Base-by-base conservation (phyloP, 2,113 vertebrate species). In the Ancistrus triradiatus region DNA sequence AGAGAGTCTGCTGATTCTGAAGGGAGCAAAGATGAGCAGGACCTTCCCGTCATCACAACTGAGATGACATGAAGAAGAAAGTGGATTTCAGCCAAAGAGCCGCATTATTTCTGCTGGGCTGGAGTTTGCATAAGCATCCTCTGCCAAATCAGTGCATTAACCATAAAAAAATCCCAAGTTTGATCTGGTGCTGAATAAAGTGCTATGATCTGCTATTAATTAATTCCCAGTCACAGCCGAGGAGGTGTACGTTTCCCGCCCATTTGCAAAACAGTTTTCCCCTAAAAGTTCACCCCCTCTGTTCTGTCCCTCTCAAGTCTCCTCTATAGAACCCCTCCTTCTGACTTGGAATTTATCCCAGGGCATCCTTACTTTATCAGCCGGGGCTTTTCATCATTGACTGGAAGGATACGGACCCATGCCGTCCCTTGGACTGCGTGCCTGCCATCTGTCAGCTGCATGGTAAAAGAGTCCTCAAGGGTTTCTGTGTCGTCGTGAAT, bases 401-500 rank as follows among this genome's bases (percentile, higher is more conserved):
- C 85, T 79, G 90, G 86, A 86, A 87, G 82, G 82, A 94, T 88
- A 51, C 80, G 85, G 86, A 93, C 83, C 72, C 82, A 77, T 64
- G 88, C 83, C 61, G 84, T 90, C 81, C 84, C 86, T 81, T 85
- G 83, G 74, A 92, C 90, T 78, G 86, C 77, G 83, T 85, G 87
- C 75, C 85, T 84, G 76, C 93, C 93, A 87, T 95, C 93, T 87
- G 90, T 92, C 90, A 95, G 87, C 80, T 78, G 85, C 71, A 89
- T 31, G 56, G 77, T 77, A 82, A 93, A 81, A 49, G 71, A 74
- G 82, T 94, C 93, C 87, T 89, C 78, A 79, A 85, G 86, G 81
- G 86, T 92, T 81, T 95, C 92, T 60, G 89, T 89, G 87, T 89
- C 90, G 78, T 94, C 91, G 70, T 93, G 92, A 79, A 89, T 78